Evolutionary conservation across 2,113 vertebrate genomes (phyloP), one percentile per base, ranked within the genome.

Genomic region (Physeter macrocephalus): DNA sequence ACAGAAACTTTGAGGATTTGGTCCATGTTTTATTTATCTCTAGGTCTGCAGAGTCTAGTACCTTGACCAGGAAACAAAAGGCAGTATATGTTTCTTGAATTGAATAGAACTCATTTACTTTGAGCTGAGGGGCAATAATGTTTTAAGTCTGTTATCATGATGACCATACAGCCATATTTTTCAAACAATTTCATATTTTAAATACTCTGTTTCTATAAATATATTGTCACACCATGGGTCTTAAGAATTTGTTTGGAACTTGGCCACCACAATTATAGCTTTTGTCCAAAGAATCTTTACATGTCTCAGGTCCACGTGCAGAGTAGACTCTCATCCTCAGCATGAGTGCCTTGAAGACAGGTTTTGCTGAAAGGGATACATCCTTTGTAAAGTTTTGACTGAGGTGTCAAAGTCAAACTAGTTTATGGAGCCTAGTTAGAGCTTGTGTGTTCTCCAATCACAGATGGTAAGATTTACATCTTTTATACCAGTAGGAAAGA

Each of bases 401-500:
- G 14, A 69, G 29, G 36, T 89, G 31, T 41, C 66, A 94, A 81
- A 34, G 25, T 74, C 66, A 90, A 82, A 31, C 46, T 62, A 80
- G 43, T 20, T 71, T 67, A 83, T 27, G 17, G 29, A 95, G n/a
- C 29, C 74, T 90, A 6, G 4, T 17, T 52, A 29, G 29, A 71
- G 23, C 5, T 46, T 31, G 1, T 54, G 13, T 83, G 8, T 57
- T 71, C 54, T 93, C 61, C 25, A 46, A 29, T 9, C 13, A 1
- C 8, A 13, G 15, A 7, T 39, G 57, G 69, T 75, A 88, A 81
- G 17, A 66, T 64, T 93, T 64, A 49, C 25, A 34, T 64, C 23
- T 93, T 94, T 75, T 86, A 85, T 49, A 82, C 34, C 23, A 72
- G 31, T 49, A 86, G 89, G 64, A 61, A 96, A 93, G 59, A 66